Evolutionary conservation across 2,113 vertebrate species (phyloP).

Genomic region (Dromaius novaehollandiae): DNA sequence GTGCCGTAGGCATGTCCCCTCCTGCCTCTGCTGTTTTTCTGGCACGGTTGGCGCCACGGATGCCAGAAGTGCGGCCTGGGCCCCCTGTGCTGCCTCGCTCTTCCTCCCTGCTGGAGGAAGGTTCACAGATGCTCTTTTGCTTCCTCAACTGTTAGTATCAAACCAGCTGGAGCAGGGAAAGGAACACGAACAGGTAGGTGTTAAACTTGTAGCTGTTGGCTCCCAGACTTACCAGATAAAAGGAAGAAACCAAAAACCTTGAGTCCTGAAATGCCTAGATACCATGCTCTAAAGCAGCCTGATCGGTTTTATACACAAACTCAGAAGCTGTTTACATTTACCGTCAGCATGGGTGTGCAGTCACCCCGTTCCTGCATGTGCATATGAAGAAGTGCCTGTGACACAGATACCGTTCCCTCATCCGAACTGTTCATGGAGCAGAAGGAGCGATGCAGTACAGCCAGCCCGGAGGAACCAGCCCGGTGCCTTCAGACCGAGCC

Average conservation of each 20-base stretch:
- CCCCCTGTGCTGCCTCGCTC: background rate
- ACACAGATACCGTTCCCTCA: background rate
- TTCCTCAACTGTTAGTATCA: background rate
- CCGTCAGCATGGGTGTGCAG: background rate
- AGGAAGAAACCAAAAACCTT: background rate
- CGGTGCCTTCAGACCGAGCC: accelerated
- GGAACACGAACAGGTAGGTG: background rate
- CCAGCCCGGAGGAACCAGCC: background rate
- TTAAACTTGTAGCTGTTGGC: background rate
- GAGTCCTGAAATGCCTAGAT: background rate
- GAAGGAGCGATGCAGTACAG: background rate
- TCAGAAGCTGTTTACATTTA: background rate
- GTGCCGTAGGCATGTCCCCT: background rate
- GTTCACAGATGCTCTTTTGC: conserved; percentile 7
- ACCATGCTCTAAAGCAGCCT: background rate
- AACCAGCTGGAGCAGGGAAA: background rate
- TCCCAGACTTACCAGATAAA: background rate
- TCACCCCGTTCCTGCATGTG: background rate
- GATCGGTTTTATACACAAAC: background rate
- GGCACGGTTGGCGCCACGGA: background rate
- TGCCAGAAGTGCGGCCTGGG: background rate
- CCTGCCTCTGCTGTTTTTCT: background rate
- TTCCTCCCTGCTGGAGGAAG: background rate
- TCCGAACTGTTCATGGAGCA: background rate
- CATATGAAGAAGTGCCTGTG: background rate